phyloP scores from a whole-genome alignment of 2,113 vertebrate species.

The Polypterus bichir region DNA sequence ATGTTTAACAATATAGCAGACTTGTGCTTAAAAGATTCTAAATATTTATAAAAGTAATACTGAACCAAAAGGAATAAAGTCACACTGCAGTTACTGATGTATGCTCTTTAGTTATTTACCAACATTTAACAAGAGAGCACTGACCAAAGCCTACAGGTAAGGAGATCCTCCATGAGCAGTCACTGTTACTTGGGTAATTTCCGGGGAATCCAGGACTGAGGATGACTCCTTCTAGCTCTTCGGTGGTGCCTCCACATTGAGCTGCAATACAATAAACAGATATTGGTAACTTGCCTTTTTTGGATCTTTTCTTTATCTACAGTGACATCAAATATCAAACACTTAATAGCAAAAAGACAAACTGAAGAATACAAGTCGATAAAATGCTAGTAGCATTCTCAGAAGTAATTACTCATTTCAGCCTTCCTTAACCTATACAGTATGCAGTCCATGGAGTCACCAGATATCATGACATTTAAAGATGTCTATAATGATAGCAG shows the following conservation, averaged over 20 bases:
- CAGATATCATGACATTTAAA: no score
- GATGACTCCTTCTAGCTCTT: constrained; percentile 90
- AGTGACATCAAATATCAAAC: no score
- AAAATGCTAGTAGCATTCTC: constrained; percentile 17
- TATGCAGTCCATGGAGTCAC: no score
- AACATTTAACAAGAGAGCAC: constrained; percentile 17
- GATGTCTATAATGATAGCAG: no score
- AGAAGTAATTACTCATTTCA: no score
- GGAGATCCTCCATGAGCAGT: constrained; percentile 89
- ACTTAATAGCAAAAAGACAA: no score
- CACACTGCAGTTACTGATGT: no score
- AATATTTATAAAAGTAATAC: no score
- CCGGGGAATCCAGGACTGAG: constrained; percentile 95
- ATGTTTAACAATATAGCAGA: no score
- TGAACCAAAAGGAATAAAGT: no score
- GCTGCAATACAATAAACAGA: constrained; percentile 46
- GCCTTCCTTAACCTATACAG: no score
- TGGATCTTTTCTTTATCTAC: neutral
- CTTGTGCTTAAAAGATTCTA: no score
- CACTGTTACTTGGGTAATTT: constrained; percentile 94
- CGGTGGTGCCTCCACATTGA: constrained; percentile 79
- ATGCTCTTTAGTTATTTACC: neutral
- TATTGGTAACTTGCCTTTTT: neutral
- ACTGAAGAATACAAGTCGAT: neutral
- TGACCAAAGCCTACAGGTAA: constrained; percentile 89